Evolutionary conservation across 2,888 invertebrate genomes (phyloP), one percentile per base, ranked within the genome.

Genomic region (Scaptomyza caliginosa): DNA sequence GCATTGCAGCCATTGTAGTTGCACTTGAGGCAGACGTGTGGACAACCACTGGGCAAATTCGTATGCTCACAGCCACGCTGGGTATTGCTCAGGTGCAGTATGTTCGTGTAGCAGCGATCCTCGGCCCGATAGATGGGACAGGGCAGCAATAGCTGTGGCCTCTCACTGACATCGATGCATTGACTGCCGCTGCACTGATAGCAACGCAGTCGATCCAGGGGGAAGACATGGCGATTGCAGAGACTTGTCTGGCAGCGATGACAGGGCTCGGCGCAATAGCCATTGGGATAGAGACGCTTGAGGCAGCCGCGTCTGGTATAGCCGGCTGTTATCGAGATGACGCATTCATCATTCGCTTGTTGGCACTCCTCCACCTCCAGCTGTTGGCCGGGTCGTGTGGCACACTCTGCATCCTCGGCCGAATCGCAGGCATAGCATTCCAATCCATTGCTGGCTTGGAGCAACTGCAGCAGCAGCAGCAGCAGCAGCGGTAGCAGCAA

Each of bases 371-470:
- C 81, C 34, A 89, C 89, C 11, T 83, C 79, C 51, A 90, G 60
- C 39, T 90, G 87, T 38, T 88, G 88, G 4, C 89, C 89, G 0
- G 89, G 90, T 3, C 79, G 81, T 8, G 88, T 90, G 11, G 88
- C 89, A 43, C 90, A 89, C 38, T 89, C 88, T 0, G 67, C 24
- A 46, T 88, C 80, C 49, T 80, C 70, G 8, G 81, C 77, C 10
- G 90, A 90, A 26, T 84, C 77, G 51, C 90, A 90, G 42, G 77
- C 60, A 51, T 90, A 90, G 52, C 89, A 90, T 40, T 90, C 90
- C 34, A 89, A 57, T 0, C 66, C 46, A 6, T 28, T 16, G 17
- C 42, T 30, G 7, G 26, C 17, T 4, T 42, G 26, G 26, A 63
- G 17, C 21, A 76, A 28, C 5, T 50, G 43, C 8, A 62, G 16